These are phyloP conservation scores for Sebastes flavidus DNA, from an alignment of 2,797 vertebrate genomes.

Conservation along the genomic window DNA sequence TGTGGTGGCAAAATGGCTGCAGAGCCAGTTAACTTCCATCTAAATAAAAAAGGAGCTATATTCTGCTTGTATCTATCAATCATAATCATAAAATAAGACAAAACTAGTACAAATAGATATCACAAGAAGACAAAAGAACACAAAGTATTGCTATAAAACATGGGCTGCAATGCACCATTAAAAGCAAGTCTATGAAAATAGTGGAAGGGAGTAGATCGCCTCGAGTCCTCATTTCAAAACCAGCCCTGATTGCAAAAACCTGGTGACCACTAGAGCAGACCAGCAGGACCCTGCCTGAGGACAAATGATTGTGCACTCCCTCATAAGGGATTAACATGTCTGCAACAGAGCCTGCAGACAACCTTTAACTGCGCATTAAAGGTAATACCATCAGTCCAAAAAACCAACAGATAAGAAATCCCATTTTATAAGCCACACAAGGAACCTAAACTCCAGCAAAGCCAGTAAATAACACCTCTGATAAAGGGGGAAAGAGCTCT, in stretches of 20 bases:
- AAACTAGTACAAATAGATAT: neutral
- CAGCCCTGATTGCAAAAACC: neutral
- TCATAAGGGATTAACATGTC: conserved; percentile 28
- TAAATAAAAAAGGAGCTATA: neutral
- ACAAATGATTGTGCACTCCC: neutral
- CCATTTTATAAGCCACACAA: neutral
- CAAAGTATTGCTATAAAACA: neutral
- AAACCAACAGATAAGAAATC: conserved; percentile 27
- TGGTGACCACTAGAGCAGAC: neutral
- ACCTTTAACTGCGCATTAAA: conserved; percentile 14
- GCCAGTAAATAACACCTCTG: conserved; percentile 16
- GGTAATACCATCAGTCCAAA: conserved; percentile 23
- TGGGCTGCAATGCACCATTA: neutral
- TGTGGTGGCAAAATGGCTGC: no score
- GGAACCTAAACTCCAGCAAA: conserved; percentile 12
- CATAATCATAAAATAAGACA: neutral
- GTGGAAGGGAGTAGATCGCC: neutral
- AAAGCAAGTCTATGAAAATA: neutral
- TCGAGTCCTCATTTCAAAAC: neutral
- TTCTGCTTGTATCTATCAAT: neutral
- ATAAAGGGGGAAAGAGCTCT: neutral
- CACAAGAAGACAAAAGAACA: neutral
- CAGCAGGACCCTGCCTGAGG: neutral
- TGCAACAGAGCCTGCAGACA: conserved; percentile 3
- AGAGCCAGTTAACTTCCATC: no score